phyloP scores from a whole-genome alignment of 2,888 invertebrate genomes.

The Eilema griseolum region DNA sequence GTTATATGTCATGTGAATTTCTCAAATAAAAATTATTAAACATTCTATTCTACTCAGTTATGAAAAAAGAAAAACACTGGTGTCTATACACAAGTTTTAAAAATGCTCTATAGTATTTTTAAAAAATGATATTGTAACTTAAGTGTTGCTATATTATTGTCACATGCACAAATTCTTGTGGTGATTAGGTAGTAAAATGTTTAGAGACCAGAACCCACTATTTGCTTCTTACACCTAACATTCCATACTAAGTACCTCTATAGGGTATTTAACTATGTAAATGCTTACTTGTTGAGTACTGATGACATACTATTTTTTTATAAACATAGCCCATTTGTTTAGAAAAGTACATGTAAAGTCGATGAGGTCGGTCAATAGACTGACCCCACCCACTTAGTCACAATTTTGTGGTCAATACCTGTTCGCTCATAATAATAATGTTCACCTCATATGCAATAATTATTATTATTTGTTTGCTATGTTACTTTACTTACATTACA shows the following conservation, averaged over 20 bases:
- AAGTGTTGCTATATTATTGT: not conserved
- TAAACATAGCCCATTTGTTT: no score
- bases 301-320: not conserved
- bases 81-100: no score
- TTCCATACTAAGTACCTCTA: not conserved
- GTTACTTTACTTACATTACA: no score
- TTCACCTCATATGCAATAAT: no score
- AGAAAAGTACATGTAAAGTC: no score
- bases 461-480: no score
- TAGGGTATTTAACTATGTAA: not conserved
- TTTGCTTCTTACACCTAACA: not conserved
- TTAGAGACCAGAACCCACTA: not conserved
- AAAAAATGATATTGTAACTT: not conserved
- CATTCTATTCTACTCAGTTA: no score
- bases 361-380: not conserved
- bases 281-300: not conserved
- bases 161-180: not conserved
- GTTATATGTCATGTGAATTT: not conserved
- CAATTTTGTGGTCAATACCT: not conserved
- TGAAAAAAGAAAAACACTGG: no score
- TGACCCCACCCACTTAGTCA: no score
- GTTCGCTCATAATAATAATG: no score
- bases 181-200: not conserved
- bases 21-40: not conserved
- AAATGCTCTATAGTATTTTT: not conserved